Conservation (phyloP, 2,797 vertebrate species). For the Cottoperca gobio region DNA sequence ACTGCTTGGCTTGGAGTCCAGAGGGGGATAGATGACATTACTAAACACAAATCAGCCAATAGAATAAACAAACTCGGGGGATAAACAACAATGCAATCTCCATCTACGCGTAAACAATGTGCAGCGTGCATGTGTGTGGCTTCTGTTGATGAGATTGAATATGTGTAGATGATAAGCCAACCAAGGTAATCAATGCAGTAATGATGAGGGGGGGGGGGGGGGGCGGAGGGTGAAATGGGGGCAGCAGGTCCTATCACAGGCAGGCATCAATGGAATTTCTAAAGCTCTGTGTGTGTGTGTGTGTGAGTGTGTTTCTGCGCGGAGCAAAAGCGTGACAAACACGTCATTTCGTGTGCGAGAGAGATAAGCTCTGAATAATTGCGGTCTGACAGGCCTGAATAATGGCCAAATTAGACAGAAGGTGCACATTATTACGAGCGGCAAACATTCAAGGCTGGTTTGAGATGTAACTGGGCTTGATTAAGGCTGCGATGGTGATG, state of each 20-base stretch:
- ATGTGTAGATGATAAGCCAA: conserved; percentile 76
- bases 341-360: conserved; percentile 82
- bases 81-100: conserved; percentile 79
- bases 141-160: conserved; percentile 75
- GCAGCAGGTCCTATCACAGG: conserved; percentile 65
- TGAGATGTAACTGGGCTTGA: conserved; percentile 74
- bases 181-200: conserved; percentile 81
- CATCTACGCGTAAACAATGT: conserved; percentile 72
- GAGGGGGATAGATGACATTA: conserved; percentile 75
- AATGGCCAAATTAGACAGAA: conserved; percentile 88
- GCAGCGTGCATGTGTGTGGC: conserved; percentile 51
- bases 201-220: conserved; percentile 56
- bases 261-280: conserved; percentile 79
- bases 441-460: conserved; percentile 76
- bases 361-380: conserved; percentile 90
- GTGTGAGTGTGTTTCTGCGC: conserved; percentile 55
- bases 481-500: conserved; percentile 67
- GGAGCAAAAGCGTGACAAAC: conserved; percentile 83
- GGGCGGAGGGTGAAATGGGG: conserved; percentile 6
- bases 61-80: conserved; percentile 77
- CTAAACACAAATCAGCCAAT: conserved; percentile 79
- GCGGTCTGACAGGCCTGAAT: conserved; percentile 87
- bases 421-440: conserved; percentile 80
- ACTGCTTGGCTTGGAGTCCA: conserved; percentile 64
- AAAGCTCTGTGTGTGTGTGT: conserved; percentile 54